Evolutionary conservation across 2,888 invertebrate species (phyloP).

Genomic region (Eristalis tenax): DNA sequence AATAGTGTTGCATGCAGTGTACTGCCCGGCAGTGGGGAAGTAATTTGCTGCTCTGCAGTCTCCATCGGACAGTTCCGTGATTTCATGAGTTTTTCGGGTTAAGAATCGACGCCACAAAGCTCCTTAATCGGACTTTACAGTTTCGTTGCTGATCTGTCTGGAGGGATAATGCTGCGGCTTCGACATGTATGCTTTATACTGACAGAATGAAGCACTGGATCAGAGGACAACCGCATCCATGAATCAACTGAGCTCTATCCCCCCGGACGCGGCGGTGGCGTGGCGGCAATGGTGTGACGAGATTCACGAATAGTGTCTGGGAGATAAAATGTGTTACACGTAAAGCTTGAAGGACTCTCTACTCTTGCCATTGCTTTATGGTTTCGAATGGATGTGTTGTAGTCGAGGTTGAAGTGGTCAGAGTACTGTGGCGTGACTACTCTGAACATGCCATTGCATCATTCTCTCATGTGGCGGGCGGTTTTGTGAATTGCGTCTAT

Average conservation of each 20-base stretch:
- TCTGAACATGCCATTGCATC: background rate
- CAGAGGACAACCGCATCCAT: background rate
- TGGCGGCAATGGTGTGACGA: constrained; percentile 7
- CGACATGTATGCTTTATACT: background rate
- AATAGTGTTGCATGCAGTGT: background rate
- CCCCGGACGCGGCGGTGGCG: background rate
- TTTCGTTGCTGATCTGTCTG: background rate
- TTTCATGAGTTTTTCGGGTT: background rate
- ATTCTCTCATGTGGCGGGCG: background rate
- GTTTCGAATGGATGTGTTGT: background rate
- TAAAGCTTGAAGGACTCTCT: background rate
- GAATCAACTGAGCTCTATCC: background rate
- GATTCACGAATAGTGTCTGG: background rate
- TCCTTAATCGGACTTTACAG: constrained; percentile 2
- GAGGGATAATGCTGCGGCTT: background rate
- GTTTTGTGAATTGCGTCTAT: background rate
- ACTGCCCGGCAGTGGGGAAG: background rate
- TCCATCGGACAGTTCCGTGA: constrained; percentile 9
- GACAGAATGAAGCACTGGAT: background rate
- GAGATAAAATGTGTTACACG: background rate
- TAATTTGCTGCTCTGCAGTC: constrained; percentile 14
- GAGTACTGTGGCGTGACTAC: background rate
- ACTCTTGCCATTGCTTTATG: background rate
- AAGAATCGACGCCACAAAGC: constrained; percentile 4
- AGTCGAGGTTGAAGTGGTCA: background rate